Evolutionary conservation across 2,113 vertebrate genomes (phyloP).

Genomic region (Ictalurus furcatus): DNA sequence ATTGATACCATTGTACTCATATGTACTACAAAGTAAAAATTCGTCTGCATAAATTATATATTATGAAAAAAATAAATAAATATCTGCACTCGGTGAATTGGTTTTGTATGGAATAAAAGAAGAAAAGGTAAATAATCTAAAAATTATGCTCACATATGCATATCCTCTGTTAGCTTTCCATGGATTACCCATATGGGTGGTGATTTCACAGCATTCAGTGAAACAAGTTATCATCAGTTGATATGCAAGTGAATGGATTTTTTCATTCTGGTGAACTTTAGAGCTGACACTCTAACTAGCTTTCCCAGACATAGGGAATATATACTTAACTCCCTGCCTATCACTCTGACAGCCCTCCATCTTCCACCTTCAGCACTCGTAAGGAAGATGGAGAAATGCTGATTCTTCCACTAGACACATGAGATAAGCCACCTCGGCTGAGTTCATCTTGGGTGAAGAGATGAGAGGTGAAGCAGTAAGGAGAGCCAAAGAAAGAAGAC

Average conservation of each 20-base stretch:
- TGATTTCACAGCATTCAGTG: conserved; percentile 33
- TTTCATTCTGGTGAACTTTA: conserved; percentile 65
- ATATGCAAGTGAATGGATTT: conserved; percentile 66
- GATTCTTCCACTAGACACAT: conserved; percentile 66
- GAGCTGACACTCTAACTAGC: conserved; percentile 72
- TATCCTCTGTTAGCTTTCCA: not conserved
- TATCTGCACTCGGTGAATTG: not conserved
- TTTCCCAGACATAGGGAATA: conserved; percentile 70
- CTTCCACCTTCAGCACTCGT: conserved; percentile 73
- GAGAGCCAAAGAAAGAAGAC: not conserved
- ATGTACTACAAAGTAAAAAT: conserved; percentile 23
- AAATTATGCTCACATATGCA: not conserved
- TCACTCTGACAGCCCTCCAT: conserved; percentile 69
- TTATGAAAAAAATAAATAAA: not conserved
- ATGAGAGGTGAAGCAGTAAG: not conserved
- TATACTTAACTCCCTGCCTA: conserved; percentile 79
- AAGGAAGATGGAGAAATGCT: conserved; percentile 76
- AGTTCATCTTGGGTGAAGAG: conserved; percentile 62
- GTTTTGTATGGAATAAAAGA: not conserved
- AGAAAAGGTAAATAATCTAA: not conserved
- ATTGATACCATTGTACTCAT: conserved; percentile 17
- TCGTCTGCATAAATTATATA: not conserved
- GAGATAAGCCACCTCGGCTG: conserved; percentile 73
- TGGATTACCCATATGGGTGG: not conserved
- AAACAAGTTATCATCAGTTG: conserved; percentile 65